These are phyloP conservation scores for Cherax destructor DNA, from an alignment of 1,140 invertebrate genomes.

Conservation along the genomic window DNA sequence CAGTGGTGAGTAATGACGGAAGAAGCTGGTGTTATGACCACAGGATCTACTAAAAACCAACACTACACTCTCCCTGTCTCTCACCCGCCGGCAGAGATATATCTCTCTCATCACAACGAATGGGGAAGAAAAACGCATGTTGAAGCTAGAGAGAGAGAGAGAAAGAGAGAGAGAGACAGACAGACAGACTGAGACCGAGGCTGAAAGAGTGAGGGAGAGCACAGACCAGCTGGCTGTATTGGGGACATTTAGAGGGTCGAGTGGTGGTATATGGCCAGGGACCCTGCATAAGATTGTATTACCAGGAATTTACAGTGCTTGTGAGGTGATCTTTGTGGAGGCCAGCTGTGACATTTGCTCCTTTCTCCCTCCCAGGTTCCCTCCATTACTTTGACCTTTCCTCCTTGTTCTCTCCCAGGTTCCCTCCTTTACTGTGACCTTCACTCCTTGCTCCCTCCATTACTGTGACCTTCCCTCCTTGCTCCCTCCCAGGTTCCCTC, in stretches of 20 bases:
- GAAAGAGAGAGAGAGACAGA: background rate
- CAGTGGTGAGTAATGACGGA: too few relatives aligned
- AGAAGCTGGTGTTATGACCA: too few relatives aligned
- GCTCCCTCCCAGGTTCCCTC: too few relatives aligned
- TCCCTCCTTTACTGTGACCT: too few relatives aligned
- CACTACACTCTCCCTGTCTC: too few relatives aligned
- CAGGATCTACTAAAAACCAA: too few relatives aligned
- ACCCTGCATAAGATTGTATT: background rate
- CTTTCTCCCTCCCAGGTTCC: background rate
- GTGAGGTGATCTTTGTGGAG: background rate
- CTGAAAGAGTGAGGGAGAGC: background rate
- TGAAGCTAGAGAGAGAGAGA: background rate
- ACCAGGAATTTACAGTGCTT: background rate
- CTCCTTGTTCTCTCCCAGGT: background rate
- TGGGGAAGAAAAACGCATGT: background rate
- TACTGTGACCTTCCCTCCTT: too few relatives aligned
- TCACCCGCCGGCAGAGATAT: too few relatives aligned
- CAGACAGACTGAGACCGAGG: background rate
- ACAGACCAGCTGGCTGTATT: background rate
- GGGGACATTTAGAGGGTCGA: background rate
- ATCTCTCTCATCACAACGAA: too few relatives aligned
- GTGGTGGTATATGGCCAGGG: background rate
- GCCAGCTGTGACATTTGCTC: background rate
- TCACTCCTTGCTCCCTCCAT: too few relatives aligned
- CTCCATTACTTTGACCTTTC: background rate